Percentiles rank a stretch among this genome's conserved stretches.
Conservation (phyloP, 2,888 invertebrate genomes). For the Vandiemenella viatica region DNA sequence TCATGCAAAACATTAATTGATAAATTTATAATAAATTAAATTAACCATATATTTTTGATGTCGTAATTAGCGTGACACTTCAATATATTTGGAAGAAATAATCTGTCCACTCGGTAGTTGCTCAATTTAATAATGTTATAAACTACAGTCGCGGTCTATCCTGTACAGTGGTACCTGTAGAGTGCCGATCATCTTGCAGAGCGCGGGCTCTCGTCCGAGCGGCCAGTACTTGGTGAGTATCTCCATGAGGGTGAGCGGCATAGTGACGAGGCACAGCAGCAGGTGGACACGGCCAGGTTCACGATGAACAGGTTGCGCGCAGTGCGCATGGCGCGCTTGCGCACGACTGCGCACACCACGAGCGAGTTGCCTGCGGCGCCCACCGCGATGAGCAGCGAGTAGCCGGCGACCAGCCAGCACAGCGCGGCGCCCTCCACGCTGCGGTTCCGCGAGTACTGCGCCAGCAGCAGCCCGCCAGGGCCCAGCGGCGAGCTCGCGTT, state of each 20-base stretch:
- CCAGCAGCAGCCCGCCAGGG: not conserved
- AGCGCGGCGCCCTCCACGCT: slow-evolving; percentile 55
- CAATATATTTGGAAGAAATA: too few species aligned
- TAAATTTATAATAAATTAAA: too few species aligned
- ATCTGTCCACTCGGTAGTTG: too few species aligned
- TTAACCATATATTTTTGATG: too few species aligned
- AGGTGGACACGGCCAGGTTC: slow-evolving; percentile 73
- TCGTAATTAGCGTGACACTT: too few species aligned
- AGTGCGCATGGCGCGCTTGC: slow-evolving; percentile 79
- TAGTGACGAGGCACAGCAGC: slow-evolving; percentile 73
- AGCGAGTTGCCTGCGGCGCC: slow-evolving; percentile 76
- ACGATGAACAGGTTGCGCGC: slow-evolving; percentile 87
- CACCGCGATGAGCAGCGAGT: slow-evolving; percentile 58
- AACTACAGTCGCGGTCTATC: too few species aligned
- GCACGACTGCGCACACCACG: slow-evolving; percentile 61
- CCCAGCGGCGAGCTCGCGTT: not conserved
- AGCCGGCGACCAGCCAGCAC: slow-evolving; percentile 49
- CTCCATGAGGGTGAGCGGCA: slow-evolving; percentile 79
- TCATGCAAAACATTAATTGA: too few species aligned
- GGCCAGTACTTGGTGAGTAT: slow-evolving; percentile 77
- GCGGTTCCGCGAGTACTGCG: slow-evolving; percentile 37
- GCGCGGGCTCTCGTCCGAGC: slow-evolving; percentile 56
- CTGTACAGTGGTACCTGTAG: too few species aligned
- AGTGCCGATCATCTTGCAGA: slow-evolving; percentile 75
- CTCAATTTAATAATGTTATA: too few species aligned